phyloP scores from a whole-genome alignment of 2,888 invertebrate species.

The Stomorhina lunata region DNA sequence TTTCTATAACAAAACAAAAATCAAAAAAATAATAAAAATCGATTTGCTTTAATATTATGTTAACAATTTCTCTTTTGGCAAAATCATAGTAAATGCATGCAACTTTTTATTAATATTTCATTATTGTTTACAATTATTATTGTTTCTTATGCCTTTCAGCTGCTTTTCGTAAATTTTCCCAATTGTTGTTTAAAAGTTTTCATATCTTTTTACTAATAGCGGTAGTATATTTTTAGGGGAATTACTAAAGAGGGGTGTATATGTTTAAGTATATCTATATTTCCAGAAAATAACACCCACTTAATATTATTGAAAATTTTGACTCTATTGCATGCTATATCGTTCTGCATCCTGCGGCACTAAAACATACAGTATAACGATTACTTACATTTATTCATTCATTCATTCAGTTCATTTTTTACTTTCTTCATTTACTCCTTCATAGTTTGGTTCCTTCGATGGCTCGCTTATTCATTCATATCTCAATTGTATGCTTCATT shows the following conservation, averaged over 20 bases:
- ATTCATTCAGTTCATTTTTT: not conserved
- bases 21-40: not conserved
- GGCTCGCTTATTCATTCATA: conserved; percentile 36
- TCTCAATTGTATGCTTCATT: conserved; percentile 58
- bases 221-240: not conserved
- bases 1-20: conserved; percentile 9
- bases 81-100: conserved; percentile 8
- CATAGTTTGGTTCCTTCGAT: not conserved
- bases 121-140: conserved; percentile 21
- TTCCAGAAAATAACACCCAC: conserved; percentile 36
- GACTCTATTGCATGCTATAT: conserved; percentile 30
- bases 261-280: not conserved
- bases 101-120: conserved; percentile 42
- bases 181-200: conserved; percentile 34
- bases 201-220: conserved; percentile 18
- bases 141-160: not conserved
- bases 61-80: conserved; percentile 2
- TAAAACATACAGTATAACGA: not conserved
- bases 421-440: not conserved
- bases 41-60: conserved; percentile 35
- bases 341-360: conserved; percentile 26
- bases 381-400: conserved; percentile 5
- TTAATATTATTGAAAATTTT: conserved; percentile 51
- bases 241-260: not conserved
- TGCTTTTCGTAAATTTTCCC: conserved; percentile 20